Evolutionary conservation across 2,888 invertebrate species (phyloP), one percentile per base, ranked within the genome.

Genomic region (Bellardia pandia): DNA sequence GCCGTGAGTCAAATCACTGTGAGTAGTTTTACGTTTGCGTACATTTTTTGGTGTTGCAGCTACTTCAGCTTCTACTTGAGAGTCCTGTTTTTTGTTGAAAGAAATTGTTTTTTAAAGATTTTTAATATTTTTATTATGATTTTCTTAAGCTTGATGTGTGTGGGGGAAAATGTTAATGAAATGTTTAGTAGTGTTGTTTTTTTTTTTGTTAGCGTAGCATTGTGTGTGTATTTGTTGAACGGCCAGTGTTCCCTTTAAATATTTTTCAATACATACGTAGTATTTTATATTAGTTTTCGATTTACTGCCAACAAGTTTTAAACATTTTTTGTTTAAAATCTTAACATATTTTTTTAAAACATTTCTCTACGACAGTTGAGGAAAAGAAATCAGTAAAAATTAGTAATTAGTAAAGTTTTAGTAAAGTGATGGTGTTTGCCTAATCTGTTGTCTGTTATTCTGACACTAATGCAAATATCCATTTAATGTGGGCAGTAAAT

Each of bases 1-100:
- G 90, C 98, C 98, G 93, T 98, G 98, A 92, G 97, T 97, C 91
- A 97, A 97, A 92, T 98, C 97, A 92, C 97, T 98, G 93, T 98
- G 98, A 30, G 98, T 97, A 76, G 97, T 98, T 94, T 98, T 98
- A 90, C 97, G 95, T 93, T 97, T 97, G 89, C 97, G 96, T 78
- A 94, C 93, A 89, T 95, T 95, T 92, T 96, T 95, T 68, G 96
- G 95, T 87, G 96, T 95, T 30, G 92, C 93, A 83, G 96, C 95
- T 83, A 96, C 95, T 94, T 97, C 96, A 90, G 96, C 94, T 92
- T 97, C 96, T 90, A 90, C 92, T 89, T 92, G 92, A 80, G 94
- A 95, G 92, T 96, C 96, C 95, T 96, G 94, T 91, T 51, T 64
- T 60, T 16, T 30, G 23, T 75, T 51, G 11, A 48, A 8, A 37